phyloP scores from a whole-genome alignment of 2,113 vertebrate species.

The Cololabis saira region DNA sequence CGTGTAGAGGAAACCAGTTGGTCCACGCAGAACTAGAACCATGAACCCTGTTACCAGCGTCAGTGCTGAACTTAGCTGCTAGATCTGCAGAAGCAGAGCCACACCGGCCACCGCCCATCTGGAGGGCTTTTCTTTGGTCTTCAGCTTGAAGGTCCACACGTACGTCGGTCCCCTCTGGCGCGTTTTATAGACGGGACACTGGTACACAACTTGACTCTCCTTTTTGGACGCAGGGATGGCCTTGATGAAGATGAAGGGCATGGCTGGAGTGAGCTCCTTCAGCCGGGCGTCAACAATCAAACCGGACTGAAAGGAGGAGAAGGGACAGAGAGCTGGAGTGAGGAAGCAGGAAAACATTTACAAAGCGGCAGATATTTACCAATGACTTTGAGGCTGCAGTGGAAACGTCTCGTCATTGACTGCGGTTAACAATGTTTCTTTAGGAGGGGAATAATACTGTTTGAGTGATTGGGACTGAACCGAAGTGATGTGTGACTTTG shows the following conservation, averaged over 20 bases:
- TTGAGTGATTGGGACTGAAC: conserved; percentile 31
- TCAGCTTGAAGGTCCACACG: conserved; percentile 94
- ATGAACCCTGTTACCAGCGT: conserved; percentile 9
- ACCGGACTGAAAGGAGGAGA: conserved; percentile 77
- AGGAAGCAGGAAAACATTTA: conserved; percentile 21
- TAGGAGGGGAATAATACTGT: background rate
- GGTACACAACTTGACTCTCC: conserved; percentile 83
- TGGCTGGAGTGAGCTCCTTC: conserved; percentile 89
- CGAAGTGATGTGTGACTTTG: conserved; percentile 4
- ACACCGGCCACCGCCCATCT: conserved; percentile 95
- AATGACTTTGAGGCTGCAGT: background rate
- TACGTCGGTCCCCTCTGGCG: conserved; percentile 91
- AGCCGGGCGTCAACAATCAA: conserved; percentile 87
- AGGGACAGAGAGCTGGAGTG: background rate
- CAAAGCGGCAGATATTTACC: conserved; percentile 10
- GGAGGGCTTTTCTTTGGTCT: conserved; percentile 90
- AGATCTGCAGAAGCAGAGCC: conserved; percentile 90
- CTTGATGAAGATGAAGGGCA: conserved; percentile 92
- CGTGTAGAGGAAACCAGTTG: too few species aligned
- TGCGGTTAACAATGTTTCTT: too few species aligned
- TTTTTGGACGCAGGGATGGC: conserved; percentile 89
- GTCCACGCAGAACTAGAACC: background rate
- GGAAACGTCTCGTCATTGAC: too few species aligned
- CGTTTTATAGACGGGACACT: conserved; percentile 93
- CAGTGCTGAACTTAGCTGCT: conserved; percentile 34